These are phyloP conservation scores for Acrobasis repandana DNA, from an alignment of 2,888 invertebrate species.

Conservation along the genomic window DNA sequence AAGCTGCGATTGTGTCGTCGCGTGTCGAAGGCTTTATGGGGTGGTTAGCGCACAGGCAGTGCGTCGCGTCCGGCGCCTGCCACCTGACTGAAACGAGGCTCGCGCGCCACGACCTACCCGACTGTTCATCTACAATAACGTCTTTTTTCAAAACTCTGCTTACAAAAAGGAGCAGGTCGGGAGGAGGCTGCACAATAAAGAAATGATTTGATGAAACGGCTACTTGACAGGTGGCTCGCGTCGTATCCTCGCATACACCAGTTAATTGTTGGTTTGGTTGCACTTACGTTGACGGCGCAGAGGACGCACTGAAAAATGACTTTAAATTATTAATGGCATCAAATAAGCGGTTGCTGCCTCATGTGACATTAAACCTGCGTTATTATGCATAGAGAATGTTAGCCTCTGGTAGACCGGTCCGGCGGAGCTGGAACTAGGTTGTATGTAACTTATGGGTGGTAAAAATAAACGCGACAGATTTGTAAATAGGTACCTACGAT, in stretches of 20 bases:
- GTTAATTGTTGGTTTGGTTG: conserved; percentile 74
- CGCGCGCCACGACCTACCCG: conserved; percentile 80
- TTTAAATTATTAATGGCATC: conserved; percentile 74
- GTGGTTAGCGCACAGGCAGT: conserved; percentile 48
- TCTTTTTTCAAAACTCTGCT: conserved; percentile 71
- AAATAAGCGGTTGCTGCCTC: conserved; percentile 69
- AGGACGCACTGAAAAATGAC: conserved; percentile 72
- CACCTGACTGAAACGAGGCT: conserved; percentile 79
- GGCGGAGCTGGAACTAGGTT: conserved; percentile 17
- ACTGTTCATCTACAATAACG: conserved; percentile 69
- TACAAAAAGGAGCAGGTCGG: conserved; percentile 71
- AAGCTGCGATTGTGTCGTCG: conserved; percentile 30
- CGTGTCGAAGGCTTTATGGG: conserved; percentile 57
- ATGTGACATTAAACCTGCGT: conserved; percentile 63
- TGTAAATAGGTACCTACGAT: too few species aligned
- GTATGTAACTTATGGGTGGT: conserved; percentile 27
- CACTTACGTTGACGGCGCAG: conserved; percentile 58
- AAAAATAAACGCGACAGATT: conserved; percentile 27
- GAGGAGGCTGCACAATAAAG: conserved; percentile 76
- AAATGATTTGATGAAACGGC: conserved; percentile 81
- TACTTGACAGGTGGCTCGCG: conserved; percentile 79
- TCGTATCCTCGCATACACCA: conserved; percentile 64
- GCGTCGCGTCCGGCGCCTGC: conserved; percentile 73
- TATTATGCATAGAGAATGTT: conserved; percentile 55
- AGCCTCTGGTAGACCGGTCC: conserved; percentile 45